Evolutionary conservation across 2,888 invertebrate species (phyloP).

Genomic region (Poecilobothrus nobilitatus): DNA sequence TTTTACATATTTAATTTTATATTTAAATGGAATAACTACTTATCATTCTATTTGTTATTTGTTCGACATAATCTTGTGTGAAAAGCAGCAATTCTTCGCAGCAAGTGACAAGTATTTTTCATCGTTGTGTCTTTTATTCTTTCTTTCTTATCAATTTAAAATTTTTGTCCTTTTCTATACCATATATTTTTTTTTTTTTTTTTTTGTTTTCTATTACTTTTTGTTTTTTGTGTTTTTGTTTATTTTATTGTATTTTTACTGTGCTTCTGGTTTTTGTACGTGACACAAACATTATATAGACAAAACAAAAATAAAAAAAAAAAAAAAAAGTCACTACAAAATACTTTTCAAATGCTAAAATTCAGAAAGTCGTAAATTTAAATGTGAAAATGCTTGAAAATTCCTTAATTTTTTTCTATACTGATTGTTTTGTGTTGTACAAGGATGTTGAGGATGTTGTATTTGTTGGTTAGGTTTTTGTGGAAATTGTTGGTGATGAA

Average conservation of each 20-base stretch:
- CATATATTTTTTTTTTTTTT: neutral
- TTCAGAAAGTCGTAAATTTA: constrained; percentile 4
- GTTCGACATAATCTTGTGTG: no score
- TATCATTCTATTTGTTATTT: no score
- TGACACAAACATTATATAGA: neutral
- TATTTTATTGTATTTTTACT: neutral
- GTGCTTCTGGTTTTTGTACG: neutral
- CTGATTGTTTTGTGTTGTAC: neutral
- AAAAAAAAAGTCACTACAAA: neutral
- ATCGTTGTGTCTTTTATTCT: neutral
- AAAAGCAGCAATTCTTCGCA: neutral
- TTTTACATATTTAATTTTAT: no score
- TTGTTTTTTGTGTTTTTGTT: neutral
- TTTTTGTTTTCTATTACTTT: neutral
- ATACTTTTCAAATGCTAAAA: neutral
- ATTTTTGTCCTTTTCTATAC: neutral
- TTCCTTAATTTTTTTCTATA: neutral
- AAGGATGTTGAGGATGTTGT: no score
- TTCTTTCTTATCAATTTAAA: neutral
- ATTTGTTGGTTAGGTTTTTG: no score
- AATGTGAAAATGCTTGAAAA: constrained; percentile 3
- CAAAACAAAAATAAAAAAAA: no score
- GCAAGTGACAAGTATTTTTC: constrained; percentile 4
- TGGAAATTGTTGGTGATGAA: no score
- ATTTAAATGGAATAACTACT: no score